Conservation (phyloP, 1,140 invertebrate genomes). For the Heterodera schachtii region DNA sequence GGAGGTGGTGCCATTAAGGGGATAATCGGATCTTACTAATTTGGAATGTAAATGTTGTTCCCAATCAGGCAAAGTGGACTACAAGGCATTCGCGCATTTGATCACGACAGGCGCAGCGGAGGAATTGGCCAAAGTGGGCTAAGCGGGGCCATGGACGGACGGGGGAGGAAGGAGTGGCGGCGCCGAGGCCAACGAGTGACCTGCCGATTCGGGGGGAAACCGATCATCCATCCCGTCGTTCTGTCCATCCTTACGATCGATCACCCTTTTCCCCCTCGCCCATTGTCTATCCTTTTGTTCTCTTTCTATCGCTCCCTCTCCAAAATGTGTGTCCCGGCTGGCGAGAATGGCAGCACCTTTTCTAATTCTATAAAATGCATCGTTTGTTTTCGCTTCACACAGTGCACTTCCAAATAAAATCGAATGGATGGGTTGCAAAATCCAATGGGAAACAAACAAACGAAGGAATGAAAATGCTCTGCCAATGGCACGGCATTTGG, state of each 20-base stretch:
- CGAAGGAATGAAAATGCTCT: too few species aligned
- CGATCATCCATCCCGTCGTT: neutral
- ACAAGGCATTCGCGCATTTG: constrained; percentile 65
- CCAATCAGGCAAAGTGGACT: constrained; percentile 57
- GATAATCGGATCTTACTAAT: too few species aligned
- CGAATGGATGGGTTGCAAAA: neutral
- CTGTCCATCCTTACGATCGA: neutral
- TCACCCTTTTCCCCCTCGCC: neutral
- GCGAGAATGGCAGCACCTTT: constrained; percentile 8
- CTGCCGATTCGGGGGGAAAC: neutral
- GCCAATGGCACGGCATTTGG: too few species aligned
- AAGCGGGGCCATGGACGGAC: neutral
- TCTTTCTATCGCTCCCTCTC: neutral
- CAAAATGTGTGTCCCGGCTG: constrained; percentile 10
- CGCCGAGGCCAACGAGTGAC: neutral
- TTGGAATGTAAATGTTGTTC: neutral
- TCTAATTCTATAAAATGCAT: neutral
- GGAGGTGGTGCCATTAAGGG: constrained; percentile 1
- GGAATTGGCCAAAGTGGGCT: constrained; percentile 55
- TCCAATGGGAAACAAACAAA: too few species aligned
- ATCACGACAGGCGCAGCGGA: constrained; percentile 66
- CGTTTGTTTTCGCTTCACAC: neutral
- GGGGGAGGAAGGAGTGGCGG: constrained; percentile 3
- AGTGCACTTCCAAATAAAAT: constrained; percentile 2
- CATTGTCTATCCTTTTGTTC: neutral